phyloP scores from a whole-genome alignment of 92 coral and sea anemone species.

The Phenganax subtilis region DNA sequence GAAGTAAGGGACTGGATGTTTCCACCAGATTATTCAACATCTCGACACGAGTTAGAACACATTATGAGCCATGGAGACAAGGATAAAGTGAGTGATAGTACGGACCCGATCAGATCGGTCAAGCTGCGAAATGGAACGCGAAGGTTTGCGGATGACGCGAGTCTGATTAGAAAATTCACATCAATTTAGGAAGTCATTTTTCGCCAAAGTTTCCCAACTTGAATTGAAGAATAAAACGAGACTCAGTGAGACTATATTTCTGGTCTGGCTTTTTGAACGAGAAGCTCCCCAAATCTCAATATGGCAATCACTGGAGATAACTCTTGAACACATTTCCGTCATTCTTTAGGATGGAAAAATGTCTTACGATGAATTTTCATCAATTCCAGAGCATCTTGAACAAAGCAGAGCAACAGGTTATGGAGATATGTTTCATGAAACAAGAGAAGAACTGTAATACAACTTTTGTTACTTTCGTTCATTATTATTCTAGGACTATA shows the following conservation, averaged over 20 bases:
- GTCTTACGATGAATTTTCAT: conserved; percentile 52
- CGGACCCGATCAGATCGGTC: neutral
- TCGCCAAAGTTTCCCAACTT: too few relatives aligned
- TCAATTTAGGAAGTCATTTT: too few relatives aligned
- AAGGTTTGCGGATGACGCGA: too few relatives aligned
- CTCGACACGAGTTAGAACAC: conserved; percentile 53
- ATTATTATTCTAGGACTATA: too few relatives aligned
- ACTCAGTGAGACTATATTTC: too few relatives aligned
- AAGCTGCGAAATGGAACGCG: neutral
- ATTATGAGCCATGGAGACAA: conserved; percentile 53
- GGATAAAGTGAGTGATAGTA: conserved; percentile 43
- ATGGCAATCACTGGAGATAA: neutral
- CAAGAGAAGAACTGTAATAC: conserved; percentile 28
- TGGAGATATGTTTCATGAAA: conserved; percentile 44
- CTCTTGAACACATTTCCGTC: neutral
- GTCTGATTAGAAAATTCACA: too few relatives aligned
- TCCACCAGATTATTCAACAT: conserved; percentile 36
- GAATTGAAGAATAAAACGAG: too few relatives aligned
- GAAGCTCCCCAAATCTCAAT: neutral
- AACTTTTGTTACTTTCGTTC: too few relatives aligned
- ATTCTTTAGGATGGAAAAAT: conserved; percentile 50
- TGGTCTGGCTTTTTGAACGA: too few relatives aligned
- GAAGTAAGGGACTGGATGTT: conserved; percentile 56
- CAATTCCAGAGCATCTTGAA: conserved; percentile 48
- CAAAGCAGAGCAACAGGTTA: conserved; percentile 58